These are phyloP conservation scores for Ladona fulva DNA, from an alignment of 1,140 invertebrate species.

Conservation along the genomic window DNA sequence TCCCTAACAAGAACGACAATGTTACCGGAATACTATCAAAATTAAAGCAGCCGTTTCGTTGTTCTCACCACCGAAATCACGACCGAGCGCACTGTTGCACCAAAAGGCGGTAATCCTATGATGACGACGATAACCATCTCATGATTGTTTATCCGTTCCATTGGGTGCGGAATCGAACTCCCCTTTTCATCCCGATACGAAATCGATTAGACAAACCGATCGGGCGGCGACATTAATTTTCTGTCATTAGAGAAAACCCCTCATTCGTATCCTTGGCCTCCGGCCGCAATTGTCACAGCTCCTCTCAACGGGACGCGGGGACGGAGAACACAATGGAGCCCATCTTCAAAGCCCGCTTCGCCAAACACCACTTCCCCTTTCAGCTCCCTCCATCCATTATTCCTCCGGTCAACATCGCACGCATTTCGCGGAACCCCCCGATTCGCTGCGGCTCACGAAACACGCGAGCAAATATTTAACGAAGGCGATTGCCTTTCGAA, in stretches of 20 bases:
- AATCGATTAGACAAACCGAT: no score
- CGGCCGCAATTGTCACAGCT: not conserved
- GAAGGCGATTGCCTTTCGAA: not conserved
- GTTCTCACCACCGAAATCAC: no score
- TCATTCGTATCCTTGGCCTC: not conserved
- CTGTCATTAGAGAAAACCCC: not conserved
- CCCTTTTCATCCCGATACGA: no score
- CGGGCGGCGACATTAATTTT: no score
- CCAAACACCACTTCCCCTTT: not conserved
- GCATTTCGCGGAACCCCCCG: not conserved
- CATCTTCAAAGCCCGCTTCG: not conserved
- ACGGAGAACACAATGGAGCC: not conserved
- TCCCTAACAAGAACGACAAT: no score
- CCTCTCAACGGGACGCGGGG: not conserved
- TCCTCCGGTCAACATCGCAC: not conserved
- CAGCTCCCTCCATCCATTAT: not conserved
- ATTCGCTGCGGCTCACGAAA: not conserved
- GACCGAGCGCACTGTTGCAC: no score
- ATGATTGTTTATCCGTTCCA: no score
- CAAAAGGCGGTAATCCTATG: no score
- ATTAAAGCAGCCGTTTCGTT: no score
- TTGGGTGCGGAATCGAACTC: no score
- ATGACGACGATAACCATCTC: no score
- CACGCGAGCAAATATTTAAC: slow-evolving; percentile 9
- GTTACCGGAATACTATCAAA: no score